A percentile compares a stretch with the other conserved stretches of the same genome.
Evolutionary conservation across 2,888 invertebrate species (phyloP).

Genomic region (Synergus laeviventris): DNA sequence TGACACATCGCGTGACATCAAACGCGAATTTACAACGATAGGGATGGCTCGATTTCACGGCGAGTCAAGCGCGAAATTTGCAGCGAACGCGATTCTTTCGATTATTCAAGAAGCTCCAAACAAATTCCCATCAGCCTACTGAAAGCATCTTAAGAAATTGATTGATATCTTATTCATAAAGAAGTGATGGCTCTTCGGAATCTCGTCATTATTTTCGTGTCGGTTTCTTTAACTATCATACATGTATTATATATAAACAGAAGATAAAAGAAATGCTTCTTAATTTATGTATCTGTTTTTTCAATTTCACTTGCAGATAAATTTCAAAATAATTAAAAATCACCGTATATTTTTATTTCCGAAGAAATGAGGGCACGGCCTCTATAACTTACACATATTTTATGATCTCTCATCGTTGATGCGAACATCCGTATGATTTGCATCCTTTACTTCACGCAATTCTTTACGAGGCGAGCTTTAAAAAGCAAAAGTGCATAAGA

Average conservation of each 20-base stretch:
- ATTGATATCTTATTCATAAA: background rate
- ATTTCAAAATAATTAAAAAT: background rate
- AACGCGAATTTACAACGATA: constrained; percentile 67
- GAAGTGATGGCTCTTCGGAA: background rate
- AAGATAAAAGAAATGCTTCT: no score
- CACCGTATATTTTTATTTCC: background rate
- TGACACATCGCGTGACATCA: constrained; percentile 66
- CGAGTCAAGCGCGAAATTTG: constrained; percentile 59
- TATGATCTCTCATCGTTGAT: constrained; percentile 35
- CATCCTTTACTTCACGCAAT: constrained; percentile 37
- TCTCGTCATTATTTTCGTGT: background rate
- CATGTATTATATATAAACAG: no score
- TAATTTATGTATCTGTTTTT: background rate
- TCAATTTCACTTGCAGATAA: background rate
- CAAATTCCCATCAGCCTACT: background rate
- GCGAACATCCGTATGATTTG: constrained; percentile 28
- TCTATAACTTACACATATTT: constrained; percentile 17
- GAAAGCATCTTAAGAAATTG: background rate
- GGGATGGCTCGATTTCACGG: constrained; percentile 61
- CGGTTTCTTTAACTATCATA: no score
- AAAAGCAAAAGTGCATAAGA: constrained; percentile 14
- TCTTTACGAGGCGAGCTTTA: constrained; percentile 24
- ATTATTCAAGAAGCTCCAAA: constrained; percentile 2
- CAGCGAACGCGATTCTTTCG: constrained; percentile 39
- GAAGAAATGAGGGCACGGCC: background rate